Base-by-base conservation (phyloP, 2,888 invertebrate genomes). In the Anthrax anthrax region DNA sequence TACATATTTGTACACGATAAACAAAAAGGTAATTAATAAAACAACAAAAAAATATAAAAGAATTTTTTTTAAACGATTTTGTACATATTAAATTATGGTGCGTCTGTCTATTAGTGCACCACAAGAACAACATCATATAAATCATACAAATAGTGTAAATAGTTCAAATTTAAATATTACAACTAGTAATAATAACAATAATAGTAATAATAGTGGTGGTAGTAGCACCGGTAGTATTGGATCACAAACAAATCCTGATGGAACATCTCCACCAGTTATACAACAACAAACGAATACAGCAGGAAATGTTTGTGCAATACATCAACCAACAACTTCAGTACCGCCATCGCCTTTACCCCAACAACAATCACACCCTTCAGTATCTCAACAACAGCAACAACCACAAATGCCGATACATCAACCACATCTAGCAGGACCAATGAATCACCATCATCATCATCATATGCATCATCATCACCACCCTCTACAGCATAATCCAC, bases 51-150 rank as follows among this genome's bases (percentile, higher is more conserved):
- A 23, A 6, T 8, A 23, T 6, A 6, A 4, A 23, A 4, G 8
- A 23, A 6, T 23, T 6, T 23, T 23, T 23, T 23, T 23, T 23
- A 4, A 23, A 23, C 23, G 42, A 44, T 43, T 39, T 51, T 45
- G 18, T 37, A 23, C 27, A 37, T 55, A 43, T 32, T 48, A 52
- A 52, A 61, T 58, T 48, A 67, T 67, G 67, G 67, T 67, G 57
- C 67, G 65, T 56, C 57, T 64, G 58, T 64, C 60, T 56, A 63
- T 60, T 55, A 56, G 62, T 42, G 55, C 61, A 55, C 51, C 63
- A 53, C 42, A 50, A 58, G 49, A 50, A 49, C 56, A 56, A 44
- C 56, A 55, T 42, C 56, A 56, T 49, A 49, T 49, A 23, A 49
- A 50, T 27, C 56, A 53, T 52, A 46, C 47, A 45, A 54, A 54